Conservation (phyloP, 2,888 invertebrate species). For the Ethmia dodecea region DNA sequence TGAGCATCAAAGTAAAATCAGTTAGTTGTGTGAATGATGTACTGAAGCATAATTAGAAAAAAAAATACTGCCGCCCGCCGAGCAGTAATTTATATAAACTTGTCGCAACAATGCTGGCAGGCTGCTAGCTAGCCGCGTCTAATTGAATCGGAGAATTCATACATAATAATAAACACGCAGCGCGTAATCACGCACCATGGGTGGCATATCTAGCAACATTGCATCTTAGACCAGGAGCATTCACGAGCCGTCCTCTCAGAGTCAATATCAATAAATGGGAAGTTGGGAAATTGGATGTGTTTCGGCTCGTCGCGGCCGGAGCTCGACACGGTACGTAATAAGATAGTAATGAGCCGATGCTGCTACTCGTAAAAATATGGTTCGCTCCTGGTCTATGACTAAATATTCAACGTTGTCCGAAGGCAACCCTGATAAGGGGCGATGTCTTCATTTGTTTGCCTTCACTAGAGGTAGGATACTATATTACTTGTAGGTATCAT, state of each 20-base stretch:
- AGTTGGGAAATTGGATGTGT: conserved; percentile 76
- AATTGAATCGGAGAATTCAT: not conserved
- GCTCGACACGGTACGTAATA: conserved; percentile 66
- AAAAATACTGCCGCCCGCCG: no score
- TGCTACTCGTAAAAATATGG: conserved; percentile 71
- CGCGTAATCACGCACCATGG: not conserved
- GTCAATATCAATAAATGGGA: conserved; percentile 78
- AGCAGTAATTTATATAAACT: no score
- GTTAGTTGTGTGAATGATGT: no score
- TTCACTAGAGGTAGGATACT: no score
- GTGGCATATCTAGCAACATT: conserved; percentile 33
- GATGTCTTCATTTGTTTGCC: no score
- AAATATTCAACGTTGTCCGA: conserved; percentile 54
- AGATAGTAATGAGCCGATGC: conserved; percentile 70
- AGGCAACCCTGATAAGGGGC: no score
- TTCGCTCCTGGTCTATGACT: conserved; percentile 59
- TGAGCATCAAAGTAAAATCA: no score
- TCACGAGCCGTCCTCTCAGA: conserved; percentile 66
- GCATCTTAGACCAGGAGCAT: conserved; percentile 39
- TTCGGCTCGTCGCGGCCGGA: conserved; percentile 56
- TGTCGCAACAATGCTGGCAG: not conserved
- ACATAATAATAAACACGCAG: no score
- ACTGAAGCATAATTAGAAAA: no score
- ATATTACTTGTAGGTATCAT: no score
- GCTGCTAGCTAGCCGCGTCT: not conserved